A percentile compares a stretch with the other conserved stretches of the same genome.
Conservation (phyloP, 2,888 invertebrate species). For the Achlya flavicornis region DNA sequence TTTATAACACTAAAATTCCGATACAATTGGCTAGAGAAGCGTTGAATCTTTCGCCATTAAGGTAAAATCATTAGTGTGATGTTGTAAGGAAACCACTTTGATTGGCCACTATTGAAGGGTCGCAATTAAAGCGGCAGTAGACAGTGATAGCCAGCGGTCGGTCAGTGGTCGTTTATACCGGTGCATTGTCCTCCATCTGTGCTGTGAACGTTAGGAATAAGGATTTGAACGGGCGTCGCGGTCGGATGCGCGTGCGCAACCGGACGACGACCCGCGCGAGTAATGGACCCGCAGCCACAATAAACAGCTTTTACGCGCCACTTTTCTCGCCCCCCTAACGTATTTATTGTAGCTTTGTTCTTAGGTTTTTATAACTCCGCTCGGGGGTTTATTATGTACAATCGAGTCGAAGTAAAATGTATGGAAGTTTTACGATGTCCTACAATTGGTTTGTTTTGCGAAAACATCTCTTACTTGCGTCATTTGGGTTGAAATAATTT, state of each 20-base stretch:
- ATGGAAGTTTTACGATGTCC: conserved; percentile 13
- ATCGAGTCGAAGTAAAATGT: conserved; percentile 17
- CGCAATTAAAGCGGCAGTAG: conserved; percentile 26
- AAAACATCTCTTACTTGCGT: background rate
- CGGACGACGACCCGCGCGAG: conserved; percentile 60
- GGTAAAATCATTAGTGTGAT: no score
- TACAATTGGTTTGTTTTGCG: background rate
- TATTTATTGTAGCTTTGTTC: conserved; percentile 31
- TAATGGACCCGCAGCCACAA: conserved; percentile 36
- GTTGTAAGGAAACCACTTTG: background rate
- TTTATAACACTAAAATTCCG: background rate
- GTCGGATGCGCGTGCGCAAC: conserved; percentile 59
- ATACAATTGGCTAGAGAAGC: no score
- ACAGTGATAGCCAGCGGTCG: conserved; percentile 24
- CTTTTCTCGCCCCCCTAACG: conserved; percentile 31
- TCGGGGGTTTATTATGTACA: conserved; percentile 24
- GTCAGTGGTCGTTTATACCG: conserved; percentile 35
- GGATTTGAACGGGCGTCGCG: conserved; percentile 61
- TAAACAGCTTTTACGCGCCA: conserved; percentile 42
- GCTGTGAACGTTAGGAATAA: conserved; percentile 47
- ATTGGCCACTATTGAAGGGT: conserved; percentile 6
- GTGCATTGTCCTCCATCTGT: conserved; percentile 60
- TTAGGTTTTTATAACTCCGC: conserved; percentile 22
- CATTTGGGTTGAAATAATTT: background rate
- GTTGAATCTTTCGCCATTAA: no score